Evolutionary conservation across 1,140 invertebrate genomes (phyloP).

Genomic region (Pachypeltis micranthus): DNA sequence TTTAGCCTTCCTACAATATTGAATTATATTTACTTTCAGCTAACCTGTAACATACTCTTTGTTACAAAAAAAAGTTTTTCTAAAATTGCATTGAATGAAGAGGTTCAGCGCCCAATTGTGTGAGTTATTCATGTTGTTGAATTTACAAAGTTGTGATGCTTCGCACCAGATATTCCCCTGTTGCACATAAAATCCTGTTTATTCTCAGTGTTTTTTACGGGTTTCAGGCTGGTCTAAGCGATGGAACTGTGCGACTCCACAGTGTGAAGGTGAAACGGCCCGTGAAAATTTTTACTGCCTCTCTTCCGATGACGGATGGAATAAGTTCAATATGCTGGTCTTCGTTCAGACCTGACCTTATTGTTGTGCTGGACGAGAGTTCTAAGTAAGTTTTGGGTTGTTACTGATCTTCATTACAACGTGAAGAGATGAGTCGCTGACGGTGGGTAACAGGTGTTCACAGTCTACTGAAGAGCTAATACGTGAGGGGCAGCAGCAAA

Average conservation of each 20-base stretch:
- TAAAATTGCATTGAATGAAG: too few relatives aligned
- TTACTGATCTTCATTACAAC: too few relatives aligned
- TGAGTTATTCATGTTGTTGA: not conserved
- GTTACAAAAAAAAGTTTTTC: too few relatives aligned
- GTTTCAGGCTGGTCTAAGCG: conserved; percentile 11
- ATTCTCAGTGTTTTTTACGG: not conserved
- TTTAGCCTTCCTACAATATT: too few relatives aligned
- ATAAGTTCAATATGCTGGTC: not conserved
- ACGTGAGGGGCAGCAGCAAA: not conserved
- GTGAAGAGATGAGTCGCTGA: too few relatives aligned
- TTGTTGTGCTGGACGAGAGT: not conserved
- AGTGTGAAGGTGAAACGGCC: not conserved
- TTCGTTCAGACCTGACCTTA: not conserved
- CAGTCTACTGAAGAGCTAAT: not conserved
- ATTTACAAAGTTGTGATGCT: not conserved
- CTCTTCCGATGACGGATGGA: not conserved
- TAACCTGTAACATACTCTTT: not conserved
- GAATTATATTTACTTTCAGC: not conserved
- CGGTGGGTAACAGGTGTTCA: too few relatives aligned
- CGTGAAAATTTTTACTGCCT: not conserved
- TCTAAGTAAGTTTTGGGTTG: not conserved
- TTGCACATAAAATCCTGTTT: not conserved
- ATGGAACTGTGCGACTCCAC: conserved; percentile 11
- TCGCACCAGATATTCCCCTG: not conserved
- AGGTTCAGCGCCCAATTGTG: too few relatives aligned